A percentile compares a stretch with the other conserved stretches of the same genome.
Evolutionary conservation across 1,140 invertebrate genomes (phyloP).

Genomic region (Drosophila oshimai): DNA sequence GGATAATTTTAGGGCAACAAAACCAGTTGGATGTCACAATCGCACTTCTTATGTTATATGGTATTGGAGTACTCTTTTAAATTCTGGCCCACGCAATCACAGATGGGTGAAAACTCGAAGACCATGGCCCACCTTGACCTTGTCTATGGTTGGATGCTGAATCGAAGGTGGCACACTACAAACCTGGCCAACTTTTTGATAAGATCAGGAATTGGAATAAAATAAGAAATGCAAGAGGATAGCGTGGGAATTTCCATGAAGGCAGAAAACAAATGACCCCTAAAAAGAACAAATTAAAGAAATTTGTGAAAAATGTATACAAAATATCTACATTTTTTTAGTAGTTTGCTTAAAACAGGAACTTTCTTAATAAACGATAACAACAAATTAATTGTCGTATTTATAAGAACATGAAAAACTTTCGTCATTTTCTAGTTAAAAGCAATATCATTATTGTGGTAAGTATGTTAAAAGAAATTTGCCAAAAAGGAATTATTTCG

Average conservation of each 20-base stretch:
- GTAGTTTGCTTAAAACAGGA: neutral
- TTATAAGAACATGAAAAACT: too few relatives aligned
- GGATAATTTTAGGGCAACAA: conserved; percentile 10
- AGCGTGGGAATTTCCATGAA: conserved; percentile 36
- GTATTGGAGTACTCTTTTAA: conserved; percentile 7
- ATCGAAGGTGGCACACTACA: conserved; percentile 9
- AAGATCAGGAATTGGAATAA: conserved; percentile 46
- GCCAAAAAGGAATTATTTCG: too few relatives aligned
- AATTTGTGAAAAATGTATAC: too few relatives aligned
- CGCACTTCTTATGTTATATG: neutral
- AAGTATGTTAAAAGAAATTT: too few relatives aligned
- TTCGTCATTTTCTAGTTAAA: too few relatives aligned
- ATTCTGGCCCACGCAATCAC: neutral
- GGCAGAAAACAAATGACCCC: neutral
- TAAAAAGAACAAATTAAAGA: neutral
- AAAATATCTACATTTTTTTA: too few relatives aligned
- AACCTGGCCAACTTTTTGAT: conserved; percentile 19
- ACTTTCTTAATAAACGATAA: neutral
- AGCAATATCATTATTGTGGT: too few relatives aligned
- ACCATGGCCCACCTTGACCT: conserved; percentile 46
- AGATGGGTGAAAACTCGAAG: conserved; percentile 7
- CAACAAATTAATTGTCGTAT: too few relatives aligned
- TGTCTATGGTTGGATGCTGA: conserved; percentile 16
- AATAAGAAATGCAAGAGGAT: neutral
- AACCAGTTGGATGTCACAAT: conserved; percentile 18